phyloP scores from a whole-genome alignment of 2,888 invertebrate species.

The Drosophila borborema region DNA sequence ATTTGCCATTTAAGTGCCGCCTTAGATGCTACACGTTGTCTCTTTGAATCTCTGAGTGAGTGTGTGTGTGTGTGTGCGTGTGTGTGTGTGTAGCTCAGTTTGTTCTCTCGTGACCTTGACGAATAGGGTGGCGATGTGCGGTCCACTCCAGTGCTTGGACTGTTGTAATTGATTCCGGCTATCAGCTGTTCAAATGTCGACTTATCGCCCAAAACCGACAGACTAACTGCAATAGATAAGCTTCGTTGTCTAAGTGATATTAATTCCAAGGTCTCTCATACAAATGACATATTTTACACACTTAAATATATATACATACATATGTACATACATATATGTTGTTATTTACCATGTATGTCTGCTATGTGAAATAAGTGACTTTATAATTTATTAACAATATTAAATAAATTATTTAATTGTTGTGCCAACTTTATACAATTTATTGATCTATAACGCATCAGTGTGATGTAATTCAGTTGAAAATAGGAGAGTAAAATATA shows the following conservation, averaged over 20 bases:
- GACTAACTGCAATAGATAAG: constrained; percentile 43
- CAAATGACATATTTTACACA: background rate
- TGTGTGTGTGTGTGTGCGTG: background rate
- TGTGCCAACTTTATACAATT: background rate
- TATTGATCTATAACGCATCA: background rate
- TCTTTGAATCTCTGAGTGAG: background rate
- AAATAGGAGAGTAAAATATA: background rate
- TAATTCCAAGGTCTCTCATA: constrained; percentile 53
- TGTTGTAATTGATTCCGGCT: constrained; percentile 39
- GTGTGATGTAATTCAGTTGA: background rate
- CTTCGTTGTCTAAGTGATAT: constrained; percentile 34
- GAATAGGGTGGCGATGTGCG: constrained; percentile 36
- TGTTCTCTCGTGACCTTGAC: constrained; percentile 44
- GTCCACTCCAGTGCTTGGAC: constrained; percentile 19
- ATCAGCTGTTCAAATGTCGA: constrained; percentile 48
- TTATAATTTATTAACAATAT: constrained; percentile 7
- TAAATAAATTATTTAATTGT: background rate
- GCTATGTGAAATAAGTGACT: constrained; percentile 9
- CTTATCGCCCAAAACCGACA: constrained; percentile 34
- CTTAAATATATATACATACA: too few species aligned
- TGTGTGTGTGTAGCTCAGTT: background rate
- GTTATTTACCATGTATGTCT: background rate
- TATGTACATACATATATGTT: too few species aligned
- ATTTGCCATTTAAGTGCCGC: constrained; percentile 47
- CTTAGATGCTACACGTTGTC: constrained; percentile 41